Conservation (phyloP, 2,113 vertebrate genomes). For the Caloenas nicobarica region DNA sequence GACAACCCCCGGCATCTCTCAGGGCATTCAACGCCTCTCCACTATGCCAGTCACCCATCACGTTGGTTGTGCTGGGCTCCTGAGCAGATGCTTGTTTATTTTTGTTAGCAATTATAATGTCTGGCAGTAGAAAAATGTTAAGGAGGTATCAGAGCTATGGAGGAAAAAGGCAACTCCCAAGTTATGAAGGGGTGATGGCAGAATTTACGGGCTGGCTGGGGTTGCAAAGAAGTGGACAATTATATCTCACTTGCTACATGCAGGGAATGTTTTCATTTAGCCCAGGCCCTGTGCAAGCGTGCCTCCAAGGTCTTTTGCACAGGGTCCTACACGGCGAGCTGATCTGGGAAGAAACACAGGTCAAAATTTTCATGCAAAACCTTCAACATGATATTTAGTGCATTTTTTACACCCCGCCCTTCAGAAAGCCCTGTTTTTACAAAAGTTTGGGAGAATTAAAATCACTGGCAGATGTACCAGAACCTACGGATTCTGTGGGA, state of each 20-base stretch:
- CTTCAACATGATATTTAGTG: neutral
- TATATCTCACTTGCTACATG: accelerated
- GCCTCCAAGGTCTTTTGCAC: neutral
- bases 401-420: neutral
- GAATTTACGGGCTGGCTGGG: neutral
- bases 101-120: neutral
- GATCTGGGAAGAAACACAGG: neutral
- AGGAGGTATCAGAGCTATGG: neutral
- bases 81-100: neutral
- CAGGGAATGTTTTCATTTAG: neutral
- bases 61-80: neutral
- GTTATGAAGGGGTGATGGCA: neutral
- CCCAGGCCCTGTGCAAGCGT: too few species aligned
- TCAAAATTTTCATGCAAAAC: neutral
- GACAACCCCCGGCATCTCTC: neutral
- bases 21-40: neutral
- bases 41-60: neutral
- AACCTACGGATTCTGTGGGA: neutral
- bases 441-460: neutral
- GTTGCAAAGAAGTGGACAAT: neutral
- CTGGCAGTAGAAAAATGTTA: neutral
- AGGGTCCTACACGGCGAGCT: neutral
- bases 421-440: neutral
- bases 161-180: neutral
- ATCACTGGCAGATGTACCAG: neutral